Evolutionary conservation across 1,140 invertebrate genomes (phyloP).

Genomic region (Tetraneura akinire): DNA sequence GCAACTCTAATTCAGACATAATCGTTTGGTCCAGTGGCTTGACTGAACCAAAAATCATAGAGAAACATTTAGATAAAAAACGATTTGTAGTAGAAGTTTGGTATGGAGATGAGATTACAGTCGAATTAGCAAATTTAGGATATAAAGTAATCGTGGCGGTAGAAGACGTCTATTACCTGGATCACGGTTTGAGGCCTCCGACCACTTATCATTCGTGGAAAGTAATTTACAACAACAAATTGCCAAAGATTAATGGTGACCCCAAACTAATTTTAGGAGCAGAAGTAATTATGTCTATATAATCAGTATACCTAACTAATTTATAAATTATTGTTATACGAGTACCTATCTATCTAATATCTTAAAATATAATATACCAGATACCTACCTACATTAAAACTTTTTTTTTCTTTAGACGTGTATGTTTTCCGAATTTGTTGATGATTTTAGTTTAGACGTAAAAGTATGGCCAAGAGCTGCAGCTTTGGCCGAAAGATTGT

Average conservation of each 20-base stretch:
- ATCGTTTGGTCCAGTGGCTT: slow-evolving; percentile 78
- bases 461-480: slow-evolving; percentile 76
- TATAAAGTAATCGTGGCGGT: slow-evolving; percentile 74
- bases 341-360: too few species aligned
- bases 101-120: slow-evolving; percentile 65
- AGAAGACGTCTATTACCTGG: slow-evolving; percentile 79
- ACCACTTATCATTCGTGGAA: slow-evolving; percentile 73
- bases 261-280: slow-evolving; percentile 5
- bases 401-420: slow-evolving; percentile 21
- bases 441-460: slow-evolving; percentile 67
- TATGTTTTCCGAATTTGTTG: slow-evolving; percentile 79
- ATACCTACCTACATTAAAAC: too few species aligned
- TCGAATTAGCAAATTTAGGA: slow-evolving; percentile 65
- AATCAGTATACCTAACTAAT: too few species aligned
- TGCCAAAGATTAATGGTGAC: slow-evolving; percentile 56
- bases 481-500: slow-evolving; percentile 75
- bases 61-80: slow-evolving; percentile 67
- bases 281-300: too few species aligned
- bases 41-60: slow-evolving; percentile 67
- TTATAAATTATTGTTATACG: too few species aligned
- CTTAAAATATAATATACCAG: too few species aligned
- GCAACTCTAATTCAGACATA: slow-evolving; percentile 59
- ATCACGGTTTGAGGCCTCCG: slow-evolving; percentile 77
- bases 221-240: slow-evolving; percentile 65
- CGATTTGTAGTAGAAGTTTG: slow-evolving; percentile 76